A percentile compares a stretch with the other conserved stretches of the same genome.
These are phyloP conservation scores for Thaumetopoea pityocampa DNA, from an alignment of 1,140 invertebrate species.

Conservation along the genomic window DNA sequence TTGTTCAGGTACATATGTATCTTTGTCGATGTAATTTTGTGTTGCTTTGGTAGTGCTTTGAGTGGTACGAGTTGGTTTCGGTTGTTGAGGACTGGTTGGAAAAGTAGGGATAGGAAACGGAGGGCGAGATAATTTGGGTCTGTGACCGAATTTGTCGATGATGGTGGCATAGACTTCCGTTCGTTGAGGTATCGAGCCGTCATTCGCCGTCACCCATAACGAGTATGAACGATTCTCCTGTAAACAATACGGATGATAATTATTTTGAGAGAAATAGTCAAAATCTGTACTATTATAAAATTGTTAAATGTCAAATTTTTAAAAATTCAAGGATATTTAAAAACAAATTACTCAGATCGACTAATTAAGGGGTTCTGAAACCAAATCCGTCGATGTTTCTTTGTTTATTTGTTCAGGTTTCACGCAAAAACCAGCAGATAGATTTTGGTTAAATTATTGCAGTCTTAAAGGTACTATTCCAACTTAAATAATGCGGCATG, in stretches of 20 bases:
- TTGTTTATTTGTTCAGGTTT: too few species aligned
- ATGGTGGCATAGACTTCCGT: conserved; percentile 60
- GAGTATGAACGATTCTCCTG: conserved; percentile 63
- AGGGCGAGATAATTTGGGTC: conserved; percentile 43
- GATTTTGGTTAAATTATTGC: too few species aligned
- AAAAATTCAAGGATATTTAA: too few species aligned
- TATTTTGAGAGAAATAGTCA: background rate
- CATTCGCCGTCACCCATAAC: conserved; percentile 57
- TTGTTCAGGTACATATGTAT: conserved; percentile 50
- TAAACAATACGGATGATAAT: conserved; percentile 21
- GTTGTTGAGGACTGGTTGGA: conserved; percentile 28
- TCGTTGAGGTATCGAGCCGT: conserved; percentile 53
- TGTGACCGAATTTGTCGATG: conserved; percentile 37
- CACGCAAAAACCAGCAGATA: too few species aligned
- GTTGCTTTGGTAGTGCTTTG: conserved; percentile 54
- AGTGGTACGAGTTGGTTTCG: conserved; percentile 35
- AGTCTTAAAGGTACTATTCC: too few species aligned
- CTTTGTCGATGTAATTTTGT: conserved; percentile 30
- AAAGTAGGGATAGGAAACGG: conserved; percentile 35
- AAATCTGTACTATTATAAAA: too few species aligned
- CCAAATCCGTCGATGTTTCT: too few species aligned
- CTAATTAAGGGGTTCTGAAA: too few species aligned
- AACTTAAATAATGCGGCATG: too few species aligned
- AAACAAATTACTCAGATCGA: too few species aligned
- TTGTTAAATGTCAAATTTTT: too few species aligned